phyloP scores from a whole-genome alignment of 2,888 invertebrate genomes.

The Anarsia innoxiella region DNA sequence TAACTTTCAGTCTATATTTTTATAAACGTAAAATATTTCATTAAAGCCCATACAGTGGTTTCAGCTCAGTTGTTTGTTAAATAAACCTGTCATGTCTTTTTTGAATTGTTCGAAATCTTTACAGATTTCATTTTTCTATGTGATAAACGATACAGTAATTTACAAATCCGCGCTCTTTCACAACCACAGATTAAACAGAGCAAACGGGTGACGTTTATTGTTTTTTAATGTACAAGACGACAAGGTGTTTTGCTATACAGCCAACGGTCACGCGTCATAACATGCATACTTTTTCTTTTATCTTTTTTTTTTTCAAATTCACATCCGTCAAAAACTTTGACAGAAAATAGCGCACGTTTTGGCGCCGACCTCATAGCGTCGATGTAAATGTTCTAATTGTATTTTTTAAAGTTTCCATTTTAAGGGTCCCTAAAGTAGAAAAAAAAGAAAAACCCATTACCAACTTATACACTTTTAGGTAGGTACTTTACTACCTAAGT shows the following conservation, averaged over 20 bases:
- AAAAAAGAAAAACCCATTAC: no score
- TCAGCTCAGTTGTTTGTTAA: no score
- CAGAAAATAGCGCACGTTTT: slow-evolving; percentile 24
- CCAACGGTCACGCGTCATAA: slow-evolving; percentile 48
- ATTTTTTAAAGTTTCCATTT: no score
- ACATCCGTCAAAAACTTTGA: slow-evolving; percentile 37
- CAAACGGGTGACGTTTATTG: slow-evolving; percentile 46
- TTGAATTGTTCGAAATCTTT: not conserved
- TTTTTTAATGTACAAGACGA: slow-evolving; percentile 58
- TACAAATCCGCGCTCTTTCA: slow-evolving; percentile 30
- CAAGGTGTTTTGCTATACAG: slow-evolving; percentile 41
- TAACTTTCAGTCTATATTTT: no score
- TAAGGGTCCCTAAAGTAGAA: no score
- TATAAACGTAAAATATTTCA: no score
- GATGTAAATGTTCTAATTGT: slow-evolving; percentile 5
- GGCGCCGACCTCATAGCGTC: slow-evolving; percentile 33
- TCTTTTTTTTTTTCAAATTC: slow-evolving; percentile 40
- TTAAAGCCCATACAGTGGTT: no score
- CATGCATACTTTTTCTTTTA: slow-evolving; percentile 41
- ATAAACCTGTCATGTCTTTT: not conserved
- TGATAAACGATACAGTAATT: slow-evolving; percentile 30
- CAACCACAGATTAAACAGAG: slow-evolving; percentile 13
- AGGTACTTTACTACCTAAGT: no score
- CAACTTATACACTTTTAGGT: no score
- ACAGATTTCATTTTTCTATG: not conserved